Evolutionary conservation across 2,797 vertebrate species (phyloP).

Genomic region (Anabas testudineus): DNA sequence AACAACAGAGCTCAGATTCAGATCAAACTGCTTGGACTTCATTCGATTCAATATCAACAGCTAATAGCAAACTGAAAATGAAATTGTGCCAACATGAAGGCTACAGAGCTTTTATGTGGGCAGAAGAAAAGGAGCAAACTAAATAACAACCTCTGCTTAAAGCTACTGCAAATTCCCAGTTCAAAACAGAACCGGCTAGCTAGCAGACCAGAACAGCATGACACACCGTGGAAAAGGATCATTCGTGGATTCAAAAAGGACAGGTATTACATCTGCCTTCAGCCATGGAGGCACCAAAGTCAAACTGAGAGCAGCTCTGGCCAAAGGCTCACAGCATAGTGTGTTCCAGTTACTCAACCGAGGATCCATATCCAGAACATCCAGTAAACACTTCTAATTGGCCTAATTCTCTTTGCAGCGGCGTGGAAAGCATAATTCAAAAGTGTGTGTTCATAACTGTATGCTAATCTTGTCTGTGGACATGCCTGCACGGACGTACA

Average conservation of each 20-base stretch:
- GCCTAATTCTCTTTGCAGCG: constrained; percentile 53
- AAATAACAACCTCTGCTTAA: constrained; percentile 4
- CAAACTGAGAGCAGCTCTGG: constrained; percentile 34
- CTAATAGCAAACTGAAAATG: neutral
- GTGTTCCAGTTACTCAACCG: constrained; percentile 22
- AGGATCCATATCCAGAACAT: constrained; percentile 38
- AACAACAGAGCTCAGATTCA: neutral
- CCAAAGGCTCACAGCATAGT: constrained; percentile 17
- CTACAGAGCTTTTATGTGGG: neutral
- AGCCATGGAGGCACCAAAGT: constrained; percentile 19
- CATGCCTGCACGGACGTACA: constrained; percentile 11
- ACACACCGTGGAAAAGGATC: neutral
- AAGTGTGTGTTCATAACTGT: constrained; percentile 23
- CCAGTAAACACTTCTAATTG: constrained; percentile 66
- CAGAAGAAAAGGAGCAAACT: constrained; percentile 23
- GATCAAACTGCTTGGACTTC: neutral
- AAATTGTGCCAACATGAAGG: neutral
- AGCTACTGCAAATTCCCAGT: neutral
- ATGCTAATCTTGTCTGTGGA: constrained; percentile 23
- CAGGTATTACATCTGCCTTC: constrained; percentile 14
- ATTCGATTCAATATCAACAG: neutral
- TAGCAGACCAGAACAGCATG: neutral
- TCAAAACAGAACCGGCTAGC: neutral
- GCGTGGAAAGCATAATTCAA: constrained; percentile 15
- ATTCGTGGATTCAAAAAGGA: constrained; percentile 10